Evolutionary conservation across 2,888 invertebrate genomes (phyloP).

Genomic region (Stratiomys singularior): DNA sequence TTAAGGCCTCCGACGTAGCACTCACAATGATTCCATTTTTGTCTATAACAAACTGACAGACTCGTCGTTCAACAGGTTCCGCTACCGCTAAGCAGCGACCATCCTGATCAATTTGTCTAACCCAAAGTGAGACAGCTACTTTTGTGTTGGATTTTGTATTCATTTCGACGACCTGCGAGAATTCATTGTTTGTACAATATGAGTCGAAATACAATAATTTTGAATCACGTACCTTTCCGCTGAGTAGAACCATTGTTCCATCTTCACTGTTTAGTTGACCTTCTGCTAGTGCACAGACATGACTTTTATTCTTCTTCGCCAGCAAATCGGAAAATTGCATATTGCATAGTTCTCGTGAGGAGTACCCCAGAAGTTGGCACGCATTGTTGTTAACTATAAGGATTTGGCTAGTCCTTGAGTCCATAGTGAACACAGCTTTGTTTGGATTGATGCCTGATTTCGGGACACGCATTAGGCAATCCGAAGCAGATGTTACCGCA

Average conservation of each 20-base stretch:
- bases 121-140: slow-evolving; percentile 75
- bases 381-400: slow-evolving; percentile 76
- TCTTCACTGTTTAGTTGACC: slow-evolving; percentile 68
- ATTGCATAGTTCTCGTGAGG: slow-evolving; percentile 68
- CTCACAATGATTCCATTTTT: slow-evolving; percentile 56
- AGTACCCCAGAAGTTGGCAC: slow-evolving; percentile 70
- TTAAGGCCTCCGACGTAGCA: slow-evolving; percentile 65
- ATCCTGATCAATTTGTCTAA: slow-evolving; percentile 69
- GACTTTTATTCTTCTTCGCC: slow-evolving; percentile 67
- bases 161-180: slow-evolving; percentile 70
- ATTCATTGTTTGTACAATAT: background rate
- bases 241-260: slow-evolving; percentile 71
- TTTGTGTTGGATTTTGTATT: slow-evolving; percentile 68
- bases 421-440: slow-evolving; percentile 76
- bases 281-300: slow-evolving; percentile 68
- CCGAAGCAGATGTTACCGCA: slow-evolving; percentile 59
- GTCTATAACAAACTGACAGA: slow-evolving; percentile 58
- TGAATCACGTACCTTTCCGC: slow-evolving; percentile 69
- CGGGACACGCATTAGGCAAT: slow-evolving; percentile 67
- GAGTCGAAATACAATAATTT: background rate
- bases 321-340: slow-evolving; percentile 68
- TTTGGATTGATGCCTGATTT: slow-evolving; percentile 70
- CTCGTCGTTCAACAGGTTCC: slow-evolving; percentile 70
- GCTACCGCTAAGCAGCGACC: slow-evolving; percentile 73
- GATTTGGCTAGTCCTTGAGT: slow-evolving; percentile 74